A percentile compares a stretch with the other conserved stretches of the same genome.
Conservation (phyloP, 1,140 invertebrate genomes). For the Atta cephalotes region DNA sequence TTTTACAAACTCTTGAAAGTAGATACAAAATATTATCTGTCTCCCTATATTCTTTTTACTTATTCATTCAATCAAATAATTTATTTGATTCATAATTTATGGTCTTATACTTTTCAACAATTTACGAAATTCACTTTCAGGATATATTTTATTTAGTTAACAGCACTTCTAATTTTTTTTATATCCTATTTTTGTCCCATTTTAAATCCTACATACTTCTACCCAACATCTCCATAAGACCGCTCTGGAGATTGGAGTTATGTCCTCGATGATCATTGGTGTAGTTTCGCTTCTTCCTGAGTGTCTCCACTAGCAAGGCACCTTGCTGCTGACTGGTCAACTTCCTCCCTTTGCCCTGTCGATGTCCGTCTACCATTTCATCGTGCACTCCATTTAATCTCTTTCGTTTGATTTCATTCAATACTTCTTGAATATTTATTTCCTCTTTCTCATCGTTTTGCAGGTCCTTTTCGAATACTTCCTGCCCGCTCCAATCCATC, state of each 20-base stretch:
- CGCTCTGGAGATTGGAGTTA: slow-evolving; percentile 87
- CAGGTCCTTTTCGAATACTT: slow-evolving; percentile 59
- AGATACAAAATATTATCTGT: not conserved
- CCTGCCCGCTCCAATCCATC: slow-evolving; percentile 12
- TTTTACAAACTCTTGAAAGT: slow-evolving; percentile 1
- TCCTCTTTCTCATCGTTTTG: slow-evolving; percentile 32
- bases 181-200: not conserved
- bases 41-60: not conserved
- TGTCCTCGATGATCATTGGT: slow-evolving; percentile 83
- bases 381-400: slow-evolving; percentile 67
- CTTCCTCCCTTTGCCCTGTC: slow-evolving; percentile 85
- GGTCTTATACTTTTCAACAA: not conserved
- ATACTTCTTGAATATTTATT: slow-evolving; percentile 73
- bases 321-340: slow-evolving; percentile 91
- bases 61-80: not conserved
- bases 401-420: slow-evolving; percentile 78
- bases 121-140: not conserved
- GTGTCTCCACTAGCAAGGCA: slow-evolving; percentile 90
- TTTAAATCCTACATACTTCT: slow-evolving; percentile 88
- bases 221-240: slow-evolving; percentile 93
- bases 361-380: slow-evolving; percentile 73
- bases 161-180: not conserved
- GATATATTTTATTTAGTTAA: not conserved
- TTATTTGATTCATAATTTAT: not conserved
- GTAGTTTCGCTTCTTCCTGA: slow-evolving; percentile 89